These are phyloP conservation scores for Callaeas wilsoni DNA, from an alignment of 2,113 vertebrate genomes.

Conservation along the genomic window DNA sequence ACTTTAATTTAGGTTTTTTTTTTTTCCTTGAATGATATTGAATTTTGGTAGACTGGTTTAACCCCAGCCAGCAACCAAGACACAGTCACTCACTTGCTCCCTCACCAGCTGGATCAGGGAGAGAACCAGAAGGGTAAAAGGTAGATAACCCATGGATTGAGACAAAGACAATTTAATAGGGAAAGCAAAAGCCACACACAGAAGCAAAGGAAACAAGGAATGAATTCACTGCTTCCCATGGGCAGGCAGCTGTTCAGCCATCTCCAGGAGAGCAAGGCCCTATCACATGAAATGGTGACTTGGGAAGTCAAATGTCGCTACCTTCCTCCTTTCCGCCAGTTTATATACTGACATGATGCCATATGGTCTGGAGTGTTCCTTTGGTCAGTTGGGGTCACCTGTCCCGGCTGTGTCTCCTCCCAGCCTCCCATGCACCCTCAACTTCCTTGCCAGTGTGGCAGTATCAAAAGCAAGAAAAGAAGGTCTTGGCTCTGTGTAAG, in stretches of 20 bases:
- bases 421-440: accelerated
- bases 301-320: not conserved
- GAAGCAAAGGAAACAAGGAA: not conserved
- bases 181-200: not conserved
- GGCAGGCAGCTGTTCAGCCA: not conserved
- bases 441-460: accelerated
- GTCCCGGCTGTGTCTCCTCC: not conserved
- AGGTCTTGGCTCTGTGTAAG: not conserved
- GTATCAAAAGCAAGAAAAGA: not conserved
- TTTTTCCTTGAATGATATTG: not conserved
- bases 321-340: not conserved
- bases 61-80: not conserved
- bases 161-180: not conserved
- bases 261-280: not conserved
- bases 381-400: not conserved
- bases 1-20: not conserved
- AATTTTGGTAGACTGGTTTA: not conserved
- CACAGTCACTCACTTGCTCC: not conserved
- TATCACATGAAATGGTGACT: not conserved
- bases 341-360: too few species aligned
- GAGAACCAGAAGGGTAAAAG: not conserved
- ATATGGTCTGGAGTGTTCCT: not conserved
- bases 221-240: not conserved
- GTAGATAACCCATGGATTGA: not conserved
- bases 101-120: not conserved